Conservation (phyloP, 2,113 vertebrate genomes). For the Maccullochella peelii region DNA sequence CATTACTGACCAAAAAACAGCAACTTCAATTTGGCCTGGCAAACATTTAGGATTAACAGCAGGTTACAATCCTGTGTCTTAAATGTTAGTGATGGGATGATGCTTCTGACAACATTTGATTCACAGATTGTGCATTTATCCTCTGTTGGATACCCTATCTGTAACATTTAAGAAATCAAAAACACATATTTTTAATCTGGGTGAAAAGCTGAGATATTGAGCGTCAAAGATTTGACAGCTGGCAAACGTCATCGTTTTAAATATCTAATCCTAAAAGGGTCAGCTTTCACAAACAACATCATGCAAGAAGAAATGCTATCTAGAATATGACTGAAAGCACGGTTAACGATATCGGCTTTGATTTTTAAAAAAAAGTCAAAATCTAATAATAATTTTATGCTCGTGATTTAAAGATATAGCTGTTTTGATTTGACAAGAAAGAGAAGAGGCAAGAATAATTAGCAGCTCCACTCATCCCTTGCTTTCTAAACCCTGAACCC, state of each 20-base stretch:
- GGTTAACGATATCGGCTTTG: not conserved
- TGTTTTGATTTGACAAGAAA: slow-evolving; percentile 36
- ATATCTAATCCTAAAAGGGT: slow-evolving; percentile 47
- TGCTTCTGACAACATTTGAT: not conserved
- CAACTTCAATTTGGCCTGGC: not conserved
- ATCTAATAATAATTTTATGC: not conserved
- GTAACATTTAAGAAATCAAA: not conserved
- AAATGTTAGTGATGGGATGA: not conserved
- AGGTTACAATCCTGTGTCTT: not conserved
- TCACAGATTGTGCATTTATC: not conserved
- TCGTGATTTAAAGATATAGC: slow-evolving; percentile 10
- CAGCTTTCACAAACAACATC: slow-evolving; percentile 20
- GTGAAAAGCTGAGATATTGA: slow-evolving; percentile 19
- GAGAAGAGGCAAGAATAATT: slow-evolving; percentile 39
- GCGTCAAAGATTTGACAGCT: slow-evolving; percentile 16
- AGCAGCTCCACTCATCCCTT: slow-evolving; percentile 33
- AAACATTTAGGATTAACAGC: not conserved
- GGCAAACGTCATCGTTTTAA: slow-evolving; percentile 7
- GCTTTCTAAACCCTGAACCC: slow-evolving; percentile 58
- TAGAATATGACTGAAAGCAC: slow-evolving; percentile 6
- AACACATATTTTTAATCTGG: slow-evolving; percentile 12
- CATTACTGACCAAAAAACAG: not conserved
- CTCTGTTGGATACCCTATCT: not conserved
- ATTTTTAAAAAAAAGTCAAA: not conserved
- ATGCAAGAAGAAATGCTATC: not conserved